Evolutionary conservation across 2,888 invertebrate species (phyloP).

Genomic region (Drosophila sordidula): DNA sequence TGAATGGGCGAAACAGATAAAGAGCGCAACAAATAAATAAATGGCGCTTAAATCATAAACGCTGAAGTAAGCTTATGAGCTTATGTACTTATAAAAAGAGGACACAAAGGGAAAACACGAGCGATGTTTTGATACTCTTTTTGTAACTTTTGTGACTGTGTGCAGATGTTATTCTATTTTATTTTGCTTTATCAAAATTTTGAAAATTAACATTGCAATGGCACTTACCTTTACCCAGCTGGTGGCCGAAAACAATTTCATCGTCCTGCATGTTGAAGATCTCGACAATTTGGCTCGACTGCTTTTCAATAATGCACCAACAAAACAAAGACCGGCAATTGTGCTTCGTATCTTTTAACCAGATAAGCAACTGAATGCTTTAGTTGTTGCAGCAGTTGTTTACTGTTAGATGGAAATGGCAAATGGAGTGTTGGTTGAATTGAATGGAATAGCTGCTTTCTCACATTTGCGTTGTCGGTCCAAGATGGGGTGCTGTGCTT

Average conservation of each 20-base stretch:
- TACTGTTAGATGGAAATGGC: conserved; percentile 7
- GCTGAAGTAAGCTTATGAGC: conserved; percentile 16
- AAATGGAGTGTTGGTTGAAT: conserved; percentile 5
- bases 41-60: conserved; percentile 31
- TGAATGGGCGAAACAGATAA: conserved; percentile 18
- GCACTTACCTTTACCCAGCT: conserved; percentile 83
- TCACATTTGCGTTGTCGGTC: conserved; percentile 16
- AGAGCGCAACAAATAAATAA: conserved; percentile 20
- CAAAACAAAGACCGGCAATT: conserved; percentile 28
- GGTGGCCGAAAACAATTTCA: conserved; percentile 65
- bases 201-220: conserved; percentile 26
- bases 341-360: conserved; percentile 18
- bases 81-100: conserved; percentile 2
- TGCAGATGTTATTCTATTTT: background rate
- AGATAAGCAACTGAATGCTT: conserved; percentile 21
- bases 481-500: conserved; percentile 16
- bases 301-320: conserved; percentile 7
- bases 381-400: conserved; percentile 34
- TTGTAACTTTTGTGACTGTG: background rate
- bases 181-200: background rate
- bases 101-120: background rate
- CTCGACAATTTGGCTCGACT: background rate
- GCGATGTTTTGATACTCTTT: conserved; percentile 3
- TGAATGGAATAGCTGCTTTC: background rate
- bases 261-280: conserved; percentile 52